A percentile compares a stretch with the other conserved stretches of the same genome.
These are phyloP conservation scores for Erebia palarica DNA, from an alignment of 2,888 invertebrate genomes.

Conservation along the genomic window DNA sequence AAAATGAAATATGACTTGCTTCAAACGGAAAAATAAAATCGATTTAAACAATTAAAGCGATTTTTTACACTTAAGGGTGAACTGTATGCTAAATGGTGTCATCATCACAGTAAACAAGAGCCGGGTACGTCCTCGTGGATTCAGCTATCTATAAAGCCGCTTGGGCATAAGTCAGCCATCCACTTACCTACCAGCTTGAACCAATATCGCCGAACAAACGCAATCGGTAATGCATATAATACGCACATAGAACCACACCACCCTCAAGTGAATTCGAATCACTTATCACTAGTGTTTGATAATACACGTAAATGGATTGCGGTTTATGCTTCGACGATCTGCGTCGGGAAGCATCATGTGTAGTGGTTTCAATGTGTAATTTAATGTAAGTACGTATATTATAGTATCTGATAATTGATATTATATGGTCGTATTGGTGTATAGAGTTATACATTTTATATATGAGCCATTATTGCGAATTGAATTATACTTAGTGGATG, in stretches of 20 bases:
- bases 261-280: constrained; percentile 32
- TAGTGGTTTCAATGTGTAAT: constrained; percentile 38
- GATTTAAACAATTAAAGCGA: too few species aligned
- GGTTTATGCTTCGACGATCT: constrained; percentile 39
- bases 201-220: neutral
- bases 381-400: constrained; percentile 22
- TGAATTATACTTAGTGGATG: constrained; percentile 11
- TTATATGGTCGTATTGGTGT: neutral
- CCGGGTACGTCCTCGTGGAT: too few species aligned
- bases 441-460: neutral
- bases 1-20: too few species aligned
- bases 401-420: neutral
- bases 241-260: constrained; percentile 17
- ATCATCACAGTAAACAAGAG: too few species aligned
- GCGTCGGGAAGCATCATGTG: constrained; percentile 35
- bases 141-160: neutral
- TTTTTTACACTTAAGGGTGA: too few species aligned
- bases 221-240: constrained; percentile 15
- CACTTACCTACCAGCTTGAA: neutral
- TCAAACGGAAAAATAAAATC: too few species aligned
- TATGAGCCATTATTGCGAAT: constrained; percentile 15
- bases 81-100: too few species aligned
- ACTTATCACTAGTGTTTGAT: constrained; percentile 36
- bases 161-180: neutral
- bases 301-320: constrained; percentile 42